Conservation (phyloP, 2,888 invertebrate species). For the Tiliacea citrago region DNA sequence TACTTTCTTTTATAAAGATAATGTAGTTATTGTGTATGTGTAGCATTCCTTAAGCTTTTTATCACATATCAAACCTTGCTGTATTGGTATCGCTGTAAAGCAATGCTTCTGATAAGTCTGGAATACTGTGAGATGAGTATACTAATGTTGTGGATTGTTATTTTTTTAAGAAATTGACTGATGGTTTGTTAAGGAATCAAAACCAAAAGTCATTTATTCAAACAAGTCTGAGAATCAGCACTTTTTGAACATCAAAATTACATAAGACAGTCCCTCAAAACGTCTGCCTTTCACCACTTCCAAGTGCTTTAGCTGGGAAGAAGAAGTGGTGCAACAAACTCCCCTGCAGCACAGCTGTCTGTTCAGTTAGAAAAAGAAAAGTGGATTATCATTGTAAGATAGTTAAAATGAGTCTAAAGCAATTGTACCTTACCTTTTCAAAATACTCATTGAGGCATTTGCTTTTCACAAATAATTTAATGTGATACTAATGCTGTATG, state of each 20-base stretch:
- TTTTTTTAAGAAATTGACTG: neutral
- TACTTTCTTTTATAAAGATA: slow-evolving; percentile 3
- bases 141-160: neutral
- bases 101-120: neutral
- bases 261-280: no score
- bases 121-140: neutral
- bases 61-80: neutral
- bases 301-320: no score
- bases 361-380: neutral
- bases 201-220: no score
- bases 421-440: neutral
- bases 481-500: neutral
- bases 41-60: neutral
- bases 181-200: neutral
- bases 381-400: neutral
- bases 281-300: no score
- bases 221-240: no score
- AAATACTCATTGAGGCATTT: neutral
- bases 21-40: neutral
- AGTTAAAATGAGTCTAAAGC: neutral
- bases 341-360: no score
- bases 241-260: no score
- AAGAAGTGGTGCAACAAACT: no score
- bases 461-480: neutral
- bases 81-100: neutral